Evolutionary conservation across 2,797 vertebrate species (phyloP).

Genomic region (Rhinophrynus dorsalis): DNA sequence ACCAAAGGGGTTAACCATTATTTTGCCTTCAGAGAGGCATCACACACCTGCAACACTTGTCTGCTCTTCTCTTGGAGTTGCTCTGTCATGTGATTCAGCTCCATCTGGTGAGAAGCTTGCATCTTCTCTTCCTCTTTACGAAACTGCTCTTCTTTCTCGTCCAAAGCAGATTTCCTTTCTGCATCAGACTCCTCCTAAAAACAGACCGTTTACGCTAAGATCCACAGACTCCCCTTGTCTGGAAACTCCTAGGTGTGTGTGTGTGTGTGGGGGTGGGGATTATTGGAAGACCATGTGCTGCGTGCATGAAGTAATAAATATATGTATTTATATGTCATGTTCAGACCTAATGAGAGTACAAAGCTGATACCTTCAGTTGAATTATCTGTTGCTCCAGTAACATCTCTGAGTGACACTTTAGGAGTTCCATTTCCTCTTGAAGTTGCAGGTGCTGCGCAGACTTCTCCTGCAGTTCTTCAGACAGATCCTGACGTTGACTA

Average conservation of each 20-base stretch:
- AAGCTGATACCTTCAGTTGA: conserved; percentile 72
- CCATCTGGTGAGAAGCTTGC: conserved; percentile 62
- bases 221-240: no score
- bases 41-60: conserved; percentile 73
- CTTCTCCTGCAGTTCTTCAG: conserved; percentile 65
- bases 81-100: conserved; percentile 70
- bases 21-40: neutral
- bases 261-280: no score
- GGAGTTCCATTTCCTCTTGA: conserved; percentile 77
- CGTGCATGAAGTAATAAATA: no score
- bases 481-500: conserved; percentile 58
- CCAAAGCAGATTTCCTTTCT: conserved; percentile 67
- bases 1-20: neutral
- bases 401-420: conserved; percentile 77
- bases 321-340: no score
- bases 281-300: no score
- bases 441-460: conserved; percentile 72
- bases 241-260: no score
- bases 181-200: conserved; percentile 74
- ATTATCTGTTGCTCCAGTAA: conserved; percentile 71
- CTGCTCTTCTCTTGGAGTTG: conserved; percentile 76
- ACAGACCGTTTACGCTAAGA: conserved; percentile 28
- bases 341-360: neutral
- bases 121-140: conserved; percentile 62
- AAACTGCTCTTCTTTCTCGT: conserved; percentile 59